Evolutionary conservation across 2,888 invertebrate species (phyloP).

Genomic region (Agelastica alni): DNA sequence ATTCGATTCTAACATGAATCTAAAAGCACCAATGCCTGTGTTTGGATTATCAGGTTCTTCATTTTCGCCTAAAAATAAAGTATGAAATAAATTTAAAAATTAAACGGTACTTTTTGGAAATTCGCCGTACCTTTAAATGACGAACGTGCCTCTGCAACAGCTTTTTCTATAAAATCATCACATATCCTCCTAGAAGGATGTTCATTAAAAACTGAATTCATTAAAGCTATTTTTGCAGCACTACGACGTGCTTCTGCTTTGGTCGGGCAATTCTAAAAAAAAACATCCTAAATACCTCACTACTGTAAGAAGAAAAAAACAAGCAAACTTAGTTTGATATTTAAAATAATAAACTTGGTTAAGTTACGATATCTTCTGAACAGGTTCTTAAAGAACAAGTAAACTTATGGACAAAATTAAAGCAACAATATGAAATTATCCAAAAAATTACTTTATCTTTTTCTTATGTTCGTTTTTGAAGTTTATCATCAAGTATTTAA

Average conservation of each 20-base stretch:
- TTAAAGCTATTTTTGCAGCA: constrained; percentile 92
- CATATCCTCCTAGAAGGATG: constrained; percentile 91
- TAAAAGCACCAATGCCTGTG: constrained; percentile 74
- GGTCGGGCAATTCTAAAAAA: constrained; percentile 83
- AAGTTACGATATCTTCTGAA: too few relatives aligned
- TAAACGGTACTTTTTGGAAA: background rate
- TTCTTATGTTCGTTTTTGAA: too few relatives aligned
- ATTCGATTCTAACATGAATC: constrained; percentile 77
- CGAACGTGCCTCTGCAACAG: constrained; percentile 87
- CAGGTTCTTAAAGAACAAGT: too few relatives aligned
- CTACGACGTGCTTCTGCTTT: constrained; percentile 93
- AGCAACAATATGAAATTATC: too few relatives aligned
- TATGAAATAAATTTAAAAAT: background rate
- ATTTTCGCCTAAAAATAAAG: constrained; percentile 54
- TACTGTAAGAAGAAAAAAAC: too few relatives aligned
- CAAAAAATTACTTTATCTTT: too few relatives aligned
- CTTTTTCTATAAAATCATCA: constrained; percentile 92
- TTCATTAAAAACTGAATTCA: constrained; percentile 97
- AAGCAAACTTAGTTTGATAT: too few relatives aligned
- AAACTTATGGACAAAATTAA: too few relatives aligned
- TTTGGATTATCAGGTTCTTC: constrained; percentile 69
- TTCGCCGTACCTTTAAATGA: constrained; percentile 66
- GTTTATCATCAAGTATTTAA: too few relatives aligned
- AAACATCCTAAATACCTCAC: too few relatives aligned
- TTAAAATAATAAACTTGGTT: too few relatives aligned